Evolutionary conservation across 2,888 invertebrate species (phyloP).

Genomic region (Capitulum mitella): DNA sequence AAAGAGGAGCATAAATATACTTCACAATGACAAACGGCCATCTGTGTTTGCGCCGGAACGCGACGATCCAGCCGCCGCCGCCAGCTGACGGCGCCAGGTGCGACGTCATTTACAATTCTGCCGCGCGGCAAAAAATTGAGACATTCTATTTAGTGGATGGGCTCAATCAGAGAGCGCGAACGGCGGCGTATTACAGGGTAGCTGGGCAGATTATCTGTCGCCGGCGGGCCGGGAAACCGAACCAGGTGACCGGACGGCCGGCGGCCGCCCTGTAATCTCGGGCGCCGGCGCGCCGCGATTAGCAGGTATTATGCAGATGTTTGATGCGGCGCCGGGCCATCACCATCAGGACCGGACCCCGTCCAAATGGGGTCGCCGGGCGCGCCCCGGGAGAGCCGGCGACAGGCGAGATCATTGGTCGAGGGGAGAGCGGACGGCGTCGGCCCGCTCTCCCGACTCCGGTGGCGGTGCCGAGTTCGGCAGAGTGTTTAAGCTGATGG

Average conservation of each 20-base stretch:
- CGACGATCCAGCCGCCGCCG: no score
- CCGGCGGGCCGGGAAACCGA: background rate
- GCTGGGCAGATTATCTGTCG: background rate
- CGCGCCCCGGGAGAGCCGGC: background rate
- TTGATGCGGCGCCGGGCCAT: background rate
- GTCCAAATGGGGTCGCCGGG: background rate
- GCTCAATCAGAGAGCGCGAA: background rate
- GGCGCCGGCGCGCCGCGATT: no score
- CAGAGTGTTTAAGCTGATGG: constrained; percentile 6
- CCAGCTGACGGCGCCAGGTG: background rate
- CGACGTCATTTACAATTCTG: background rate
- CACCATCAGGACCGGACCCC: background rate
- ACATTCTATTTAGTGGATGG: constrained; percentile 10
- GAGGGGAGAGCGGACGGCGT: no score
- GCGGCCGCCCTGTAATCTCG: background rate
- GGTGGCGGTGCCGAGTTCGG: background rate
- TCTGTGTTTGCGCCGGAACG: background rate
- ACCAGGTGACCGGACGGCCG: background rate
- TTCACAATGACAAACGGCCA: background rate
- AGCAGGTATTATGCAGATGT: background rate
- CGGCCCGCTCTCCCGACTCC: no score
- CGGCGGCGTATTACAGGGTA: background rate
- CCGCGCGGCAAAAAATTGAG: background rate
- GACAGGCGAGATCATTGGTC: no score
- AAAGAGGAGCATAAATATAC: background rate